Conservation (phyloP, 2,888 invertebrate genomes). For the Ischnus inquisitorius region DNA sequence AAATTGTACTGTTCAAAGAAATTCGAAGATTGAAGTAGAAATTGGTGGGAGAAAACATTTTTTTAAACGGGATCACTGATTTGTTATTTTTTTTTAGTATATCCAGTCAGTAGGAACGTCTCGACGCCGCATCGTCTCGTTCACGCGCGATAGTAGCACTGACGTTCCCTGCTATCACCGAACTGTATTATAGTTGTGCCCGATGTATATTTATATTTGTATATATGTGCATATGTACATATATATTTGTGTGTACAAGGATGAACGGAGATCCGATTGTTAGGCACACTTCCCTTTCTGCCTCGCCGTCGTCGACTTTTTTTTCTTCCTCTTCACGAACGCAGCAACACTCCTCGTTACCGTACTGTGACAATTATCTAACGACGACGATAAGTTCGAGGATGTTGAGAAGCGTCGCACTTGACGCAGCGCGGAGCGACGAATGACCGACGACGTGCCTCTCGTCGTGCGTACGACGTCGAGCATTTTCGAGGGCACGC, state of each 20-base stretch:
- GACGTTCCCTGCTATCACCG: conserved; percentile 20
- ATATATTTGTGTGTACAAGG: neutral
- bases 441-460: conserved; percentile 34
- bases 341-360: conserved; percentile 26
- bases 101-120: neutral
- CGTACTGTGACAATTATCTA: conserved; percentile 18
- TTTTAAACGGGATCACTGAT: neutral
- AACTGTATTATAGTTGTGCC: conserved; percentile 13
- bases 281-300: conserved; percentile 44
- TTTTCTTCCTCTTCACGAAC: conserved; percentile 51
- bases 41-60: conserved; percentile 1
- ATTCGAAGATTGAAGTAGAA: too few relatives aligned
- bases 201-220: neutral
- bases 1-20: too few relatives aligned
- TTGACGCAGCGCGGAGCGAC: conserved; percentile 23
- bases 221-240: conserved; percentile 22
- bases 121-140: conserved; percentile 38
- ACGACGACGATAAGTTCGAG: conserved; percentile 21
- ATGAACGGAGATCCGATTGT: conserved; percentile 9
- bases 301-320: conserved; percentile 1
- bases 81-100: neutral
- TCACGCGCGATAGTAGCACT: conserved; percentile 6
- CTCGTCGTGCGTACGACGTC: conserved; percentile 55
- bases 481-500: conserved; percentile 62
- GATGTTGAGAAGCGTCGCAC: conserved; percentile 12